Base-by-base conservation (phyloP, 1,140 invertebrate species). In the Drosophila sulfurigaster region DNA sequence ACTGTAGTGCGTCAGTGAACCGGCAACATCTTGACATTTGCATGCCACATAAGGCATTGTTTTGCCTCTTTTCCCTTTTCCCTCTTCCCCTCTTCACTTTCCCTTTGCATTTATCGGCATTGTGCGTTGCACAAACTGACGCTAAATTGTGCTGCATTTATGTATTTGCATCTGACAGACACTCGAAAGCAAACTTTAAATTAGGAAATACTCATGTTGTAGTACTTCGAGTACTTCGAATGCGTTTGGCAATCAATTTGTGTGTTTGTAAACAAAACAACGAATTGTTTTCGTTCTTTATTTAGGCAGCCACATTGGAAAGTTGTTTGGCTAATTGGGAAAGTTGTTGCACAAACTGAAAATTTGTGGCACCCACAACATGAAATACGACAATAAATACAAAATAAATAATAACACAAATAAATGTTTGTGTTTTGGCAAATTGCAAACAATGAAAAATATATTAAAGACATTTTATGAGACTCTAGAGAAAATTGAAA, bases 21-120 rank as follows among this genome's bases (percentile, higher is more conserved):
- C 64, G 56, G 63, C 74, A 75, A 69, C 85, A 89, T 83, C 85
- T 83, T 88, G 85, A 88, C 82, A 73, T 69, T 80, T 70, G 67
- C 69, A 73, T 79, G 66, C 7, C 57, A 69, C 13, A 65, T 30
- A 16, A 45, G 38, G 45, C 63, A 80, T 80, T 80, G 59, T 73
- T 28, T 15, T 8, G n/a, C 16, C 8, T 5, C 30, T 32, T 32
- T 32, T n/a, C 8, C 11, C 3, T 11, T 43, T 13, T 6, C n/a
- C 8, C 7, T 41, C 11, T 8, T 8, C 38, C n/a, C 11, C 35
- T 7, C 28, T 1, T 1, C 16, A 2, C 8, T 10, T 20, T 43
- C 25, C 7, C 5, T 43, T 7, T 32, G 35, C 15, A 3, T 20
- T 6, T 41, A 35, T 6, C 51, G 7, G 0, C 3, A 15, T 16